These are phyloP conservation scores for Xestia xanthographa DNA, from an alignment of 2,888 invertebrate species.

Conservation along the genomic window DNA sequence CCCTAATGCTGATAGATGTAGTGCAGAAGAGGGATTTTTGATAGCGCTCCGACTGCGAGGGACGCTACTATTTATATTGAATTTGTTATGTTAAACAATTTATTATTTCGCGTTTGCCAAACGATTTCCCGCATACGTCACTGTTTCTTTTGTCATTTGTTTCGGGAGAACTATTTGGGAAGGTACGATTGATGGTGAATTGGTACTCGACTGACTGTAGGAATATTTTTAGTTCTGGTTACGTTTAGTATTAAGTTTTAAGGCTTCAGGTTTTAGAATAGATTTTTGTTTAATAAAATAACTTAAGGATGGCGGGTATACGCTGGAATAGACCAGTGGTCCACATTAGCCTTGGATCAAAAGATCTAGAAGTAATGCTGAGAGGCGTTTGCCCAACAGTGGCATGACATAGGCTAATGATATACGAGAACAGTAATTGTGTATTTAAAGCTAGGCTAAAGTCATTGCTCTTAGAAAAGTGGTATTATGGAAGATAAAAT, in stretches of 20 bases:
- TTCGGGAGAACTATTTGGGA: constrained; percentile 23
- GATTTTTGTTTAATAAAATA: background rate
- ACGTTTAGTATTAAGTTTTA: background rate
- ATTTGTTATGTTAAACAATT: constrained; percentile 77
- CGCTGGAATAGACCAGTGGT: background rate
- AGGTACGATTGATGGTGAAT: constrained; percentile 20
- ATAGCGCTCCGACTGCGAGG: constrained; percentile 69
- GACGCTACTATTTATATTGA: constrained; percentile 83
- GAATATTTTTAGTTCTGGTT: background rate
- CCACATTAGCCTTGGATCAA: background rate
- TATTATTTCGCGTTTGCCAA: constrained; percentile 81
- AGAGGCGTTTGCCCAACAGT: background rate
- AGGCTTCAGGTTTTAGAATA: background rate
- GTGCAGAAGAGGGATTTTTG: constrained; percentile 79
- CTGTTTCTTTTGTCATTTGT: constrained; percentile 64
- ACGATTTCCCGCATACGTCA: constrained; percentile 78
- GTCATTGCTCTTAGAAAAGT: too few species aligned
- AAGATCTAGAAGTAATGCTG: background rate
- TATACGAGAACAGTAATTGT: too few species aligned
- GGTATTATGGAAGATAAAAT: too few species aligned
- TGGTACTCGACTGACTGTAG: background rate
- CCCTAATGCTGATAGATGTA: constrained; percentile 84
- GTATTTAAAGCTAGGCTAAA: too few species aligned
- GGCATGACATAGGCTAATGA: too few species aligned
- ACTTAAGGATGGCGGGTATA: background rate